Evolutionary conservation across 2,888 invertebrate species (phyloP).

Genomic region (Buathra laborator): DNA sequence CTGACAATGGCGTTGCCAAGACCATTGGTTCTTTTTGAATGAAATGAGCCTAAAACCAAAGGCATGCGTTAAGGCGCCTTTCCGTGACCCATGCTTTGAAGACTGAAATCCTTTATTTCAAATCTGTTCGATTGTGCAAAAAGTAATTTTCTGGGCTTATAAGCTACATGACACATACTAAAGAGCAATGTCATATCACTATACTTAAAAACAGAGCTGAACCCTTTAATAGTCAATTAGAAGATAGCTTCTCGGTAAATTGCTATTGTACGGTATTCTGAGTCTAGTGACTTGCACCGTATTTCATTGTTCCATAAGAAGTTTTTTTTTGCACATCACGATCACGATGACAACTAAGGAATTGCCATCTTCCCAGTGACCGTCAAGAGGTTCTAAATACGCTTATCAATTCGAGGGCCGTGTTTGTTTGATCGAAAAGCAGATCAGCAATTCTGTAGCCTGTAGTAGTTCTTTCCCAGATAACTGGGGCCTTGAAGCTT

Average conservation of each 20-base stretch:
- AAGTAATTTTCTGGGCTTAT: not conserved
- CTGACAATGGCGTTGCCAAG: conserved; percentile 43
- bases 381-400: conserved; percentile 65
- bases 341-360: not conserved
- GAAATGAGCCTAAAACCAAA: conserved; percentile 63
- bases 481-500: conserved; percentile 50
- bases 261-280: no score
- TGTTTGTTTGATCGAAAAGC: conserved; percentile 60
- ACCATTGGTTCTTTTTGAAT: conserved; percentile 68
- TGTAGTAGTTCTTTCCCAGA: conserved; percentile 72
- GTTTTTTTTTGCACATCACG: no score
- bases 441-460: conserved; percentile 75
- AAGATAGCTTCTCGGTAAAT: no score
- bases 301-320: no score
- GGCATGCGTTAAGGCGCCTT: not conserved
- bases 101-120: not conserved
- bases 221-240: no score
- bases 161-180: not conserved
- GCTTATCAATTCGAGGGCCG: conserved; percentile 70
- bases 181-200: no score
- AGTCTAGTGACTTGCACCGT: no score
- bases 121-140: not conserved
- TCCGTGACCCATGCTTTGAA: not conserved
- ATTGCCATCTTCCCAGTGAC: not conserved
- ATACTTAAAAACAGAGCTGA: no score